These are phyloP conservation scores for Latrodectus hesperus DNA, from an alignment of 2,888 invertebrate genomes.

Conservation along the genomic window DNA sequence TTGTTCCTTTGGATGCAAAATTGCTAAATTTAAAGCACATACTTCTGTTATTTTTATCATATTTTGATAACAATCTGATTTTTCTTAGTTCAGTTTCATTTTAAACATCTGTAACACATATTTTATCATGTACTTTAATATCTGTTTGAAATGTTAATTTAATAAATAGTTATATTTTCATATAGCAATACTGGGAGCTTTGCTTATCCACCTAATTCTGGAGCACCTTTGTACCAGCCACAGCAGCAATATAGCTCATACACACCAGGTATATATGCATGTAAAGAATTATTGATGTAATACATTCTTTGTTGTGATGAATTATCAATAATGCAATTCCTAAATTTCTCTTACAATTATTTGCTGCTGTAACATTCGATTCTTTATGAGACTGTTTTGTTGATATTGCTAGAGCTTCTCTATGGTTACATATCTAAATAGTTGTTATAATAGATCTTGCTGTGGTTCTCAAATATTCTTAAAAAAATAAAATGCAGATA, in stretches of 20 bases:
- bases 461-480: too few species aligned
- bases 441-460: too few species aligned
- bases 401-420: background rate
- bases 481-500: too few species aligned
- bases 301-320: background rate
- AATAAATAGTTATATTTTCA: background rate
- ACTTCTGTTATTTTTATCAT: too few species aligned
- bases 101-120: too few species aligned
- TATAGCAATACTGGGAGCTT: slow-evolving; percentile 17
- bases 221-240: slow-evolving; percentile 3
- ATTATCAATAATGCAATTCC: background rate
- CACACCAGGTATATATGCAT: slow-evolving; percentile 7
- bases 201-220: slow-evolving; percentile 25
- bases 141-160: too few species aligned
- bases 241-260: slow-evolving; percentile 25
- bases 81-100: too few species aligned
- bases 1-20: too few species aligned
- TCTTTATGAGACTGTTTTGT: background rate
- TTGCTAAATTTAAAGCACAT: too few species aligned
- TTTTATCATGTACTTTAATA: too few species aligned
- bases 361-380: background rate
- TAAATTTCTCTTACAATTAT: background rate
- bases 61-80: too few species aligned
- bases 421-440: too few species aligned
- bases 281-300: background rate